A percentile compares a stretch with the other conserved stretches of the same genome.
Evolutionary conservation across 2,113 vertebrate species (phyloP).

Genomic region (Sebastes fasciatus): DNA sequence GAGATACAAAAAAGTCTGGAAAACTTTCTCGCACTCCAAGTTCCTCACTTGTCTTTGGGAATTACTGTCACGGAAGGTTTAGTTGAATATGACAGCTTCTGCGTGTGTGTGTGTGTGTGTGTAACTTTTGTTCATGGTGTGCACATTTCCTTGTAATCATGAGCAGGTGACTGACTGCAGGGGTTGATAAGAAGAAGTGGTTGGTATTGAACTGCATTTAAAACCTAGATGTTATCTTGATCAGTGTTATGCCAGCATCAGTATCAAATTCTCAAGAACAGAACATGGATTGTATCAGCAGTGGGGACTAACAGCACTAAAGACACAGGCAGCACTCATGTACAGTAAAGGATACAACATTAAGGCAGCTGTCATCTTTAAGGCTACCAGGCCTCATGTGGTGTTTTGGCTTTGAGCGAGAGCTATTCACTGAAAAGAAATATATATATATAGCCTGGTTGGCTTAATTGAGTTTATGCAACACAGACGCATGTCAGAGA

Average conservation of each 20-base stretch:
- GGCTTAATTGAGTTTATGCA: neutral
- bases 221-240: neutral
- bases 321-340: neutral
- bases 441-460: no score
- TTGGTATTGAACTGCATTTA: slow-evolving; percentile 6
- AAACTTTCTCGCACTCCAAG: slow-evolving; percentile 16
- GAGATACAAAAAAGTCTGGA: slow-evolving; percentile 6
- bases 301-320: no score
- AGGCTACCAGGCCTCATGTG: neutral
- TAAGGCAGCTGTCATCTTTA: slow-evolving; percentile 3
- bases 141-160: slow-evolving; percentile 18
- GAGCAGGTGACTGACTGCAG: slow-evolving; percentile 33
- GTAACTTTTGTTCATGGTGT: neutral
- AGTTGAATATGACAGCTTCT: slow-evolving; percentile 19
- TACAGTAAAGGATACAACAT: neutral
- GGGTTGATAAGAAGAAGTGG: neutral
- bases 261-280: slow-evolving; percentile 1
- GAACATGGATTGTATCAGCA: neutral
- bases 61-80: slow-evolving; percentile 36
- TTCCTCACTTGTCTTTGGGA: slow-evolving; percentile 44
- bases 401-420: neutral
- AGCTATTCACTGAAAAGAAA: neutral
- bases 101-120: neutral
- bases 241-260: neutral
- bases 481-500: neutral